Conservation (phyloP, 2,797 vertebrate species). For the Diplodus sargus region DNA sequence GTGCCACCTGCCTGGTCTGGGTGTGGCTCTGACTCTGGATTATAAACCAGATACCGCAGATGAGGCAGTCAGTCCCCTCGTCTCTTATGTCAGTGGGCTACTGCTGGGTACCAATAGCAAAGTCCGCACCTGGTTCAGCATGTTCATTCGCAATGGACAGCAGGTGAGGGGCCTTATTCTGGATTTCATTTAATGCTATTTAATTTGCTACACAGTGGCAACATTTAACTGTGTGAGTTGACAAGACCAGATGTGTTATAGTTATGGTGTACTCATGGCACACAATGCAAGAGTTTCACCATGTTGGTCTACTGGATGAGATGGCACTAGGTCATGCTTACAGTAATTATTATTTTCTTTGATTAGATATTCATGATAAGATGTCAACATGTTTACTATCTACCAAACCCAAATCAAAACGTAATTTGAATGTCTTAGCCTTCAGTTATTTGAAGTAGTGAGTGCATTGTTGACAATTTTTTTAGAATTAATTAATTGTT, state of each 20-base stretch:
- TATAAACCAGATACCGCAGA: slow-evolving; percentile 93
- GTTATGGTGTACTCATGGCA: background rate
- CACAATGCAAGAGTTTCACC: background rate
- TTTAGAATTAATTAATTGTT: background rate
- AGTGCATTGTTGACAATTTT: background rate
- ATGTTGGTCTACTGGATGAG: slow-evolving; percentile 1
- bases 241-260: background rate
- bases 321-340: background rate
- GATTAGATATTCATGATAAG: background rate
- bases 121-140: slow-evolving; percentile 99
- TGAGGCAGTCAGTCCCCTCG: slow-evolving; percentile 95
- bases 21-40: slow-evolving; percentile 97
- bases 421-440: background rate
- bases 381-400: background rate
- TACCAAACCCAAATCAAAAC: background rate
- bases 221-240: background rate
- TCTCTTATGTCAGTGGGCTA: slow-evolving; percentile 96
- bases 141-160: slow-evolving; percentile 98
- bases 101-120: slow-evolving; percentile 96
- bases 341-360: slow-evolving; percentile 8
- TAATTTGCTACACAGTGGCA: too few relatives aligned
- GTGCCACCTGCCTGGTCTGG: slow-evolving; percentile 96
- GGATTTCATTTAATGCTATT: background rate
- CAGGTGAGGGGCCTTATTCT: slow-evolving; percentile 85
- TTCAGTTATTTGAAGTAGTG: background rate